Percentiles rank a stretch among this genome's conserved stretches.
phyloP scores from a whole-genome alignment of 2,797 vertebrate genomes.

The Buceros bicornis region DNA sequence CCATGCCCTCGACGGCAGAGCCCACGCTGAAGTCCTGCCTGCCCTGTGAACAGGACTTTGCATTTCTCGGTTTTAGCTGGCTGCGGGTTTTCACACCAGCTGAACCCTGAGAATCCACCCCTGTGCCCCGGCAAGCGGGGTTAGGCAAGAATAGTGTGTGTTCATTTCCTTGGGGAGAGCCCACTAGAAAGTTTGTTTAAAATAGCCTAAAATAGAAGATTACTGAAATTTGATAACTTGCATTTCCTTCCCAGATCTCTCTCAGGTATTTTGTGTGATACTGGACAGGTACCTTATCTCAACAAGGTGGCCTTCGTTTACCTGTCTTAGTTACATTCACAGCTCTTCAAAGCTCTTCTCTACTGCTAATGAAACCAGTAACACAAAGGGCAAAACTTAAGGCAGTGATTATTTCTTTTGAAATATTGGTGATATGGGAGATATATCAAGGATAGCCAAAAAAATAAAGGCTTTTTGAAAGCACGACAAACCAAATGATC shows the following conservation, averaged over 20 bases:
- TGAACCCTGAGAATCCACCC: constrained; percentile 1
- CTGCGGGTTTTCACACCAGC: background rate
- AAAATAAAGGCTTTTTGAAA: background rate
- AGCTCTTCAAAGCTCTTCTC: background rate
- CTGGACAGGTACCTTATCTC: background rate
- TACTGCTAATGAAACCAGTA: background rate
- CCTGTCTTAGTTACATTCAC: background rate
- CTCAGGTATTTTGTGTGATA: background rate
- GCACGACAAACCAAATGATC: background rate
- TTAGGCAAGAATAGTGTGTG: background rate
- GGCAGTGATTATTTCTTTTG: background rate
- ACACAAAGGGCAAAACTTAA: constrained; percentile 16
- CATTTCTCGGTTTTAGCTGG: background rate
- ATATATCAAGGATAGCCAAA: background rate
- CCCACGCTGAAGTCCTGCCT: background rate
- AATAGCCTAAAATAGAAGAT: constrained; percentile 1
- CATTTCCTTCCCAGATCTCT: background rate
- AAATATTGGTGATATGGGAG: background rate
- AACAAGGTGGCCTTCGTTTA: background rate
- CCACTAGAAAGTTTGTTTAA: background rate
- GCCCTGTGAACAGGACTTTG: background rate
- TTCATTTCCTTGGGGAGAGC: background rate
- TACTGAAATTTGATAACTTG: background rate
- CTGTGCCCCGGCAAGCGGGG: fast-evolving
- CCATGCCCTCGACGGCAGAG: background rate